These are phyloP conservation scores for Drosophila picticornis DNA, from an alignment of 2,888 invertebrate genomes.

Conservation along the genomic window DNA sequence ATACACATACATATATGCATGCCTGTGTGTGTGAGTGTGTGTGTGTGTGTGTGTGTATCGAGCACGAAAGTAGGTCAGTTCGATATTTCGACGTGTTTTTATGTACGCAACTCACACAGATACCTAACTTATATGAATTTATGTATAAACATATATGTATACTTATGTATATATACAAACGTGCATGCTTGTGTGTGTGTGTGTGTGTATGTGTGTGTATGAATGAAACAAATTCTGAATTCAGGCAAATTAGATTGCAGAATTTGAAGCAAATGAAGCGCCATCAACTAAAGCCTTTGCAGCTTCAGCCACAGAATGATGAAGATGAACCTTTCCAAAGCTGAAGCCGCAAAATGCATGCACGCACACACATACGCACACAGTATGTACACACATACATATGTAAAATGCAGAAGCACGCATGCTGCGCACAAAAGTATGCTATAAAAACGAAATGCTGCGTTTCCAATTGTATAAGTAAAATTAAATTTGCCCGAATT, in stretches of 20 bases:
- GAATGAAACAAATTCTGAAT: slow-evolving; percentile 32
- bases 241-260: slow-evolving; percentile 16
- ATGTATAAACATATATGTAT: slow-evolving; percentile 3
- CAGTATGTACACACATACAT: no score
- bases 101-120: slow-evolving; percentile 41
- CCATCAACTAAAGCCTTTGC: background rate
- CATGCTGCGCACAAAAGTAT: slow-evolving; percentile 35
- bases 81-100: slow-evolving; percentile 71
- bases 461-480: background rate
- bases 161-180: background rate
- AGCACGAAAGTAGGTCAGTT: slow-evolving; percentile 77
- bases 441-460: slow-evolving; percentile 22
- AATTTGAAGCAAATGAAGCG: slow-evolving; percentile 5
- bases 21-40: slow-evolving; percentile 5
- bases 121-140: slow-evolving; percentile 29
- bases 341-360: background rate
- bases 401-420: background rate
- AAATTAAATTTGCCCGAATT: background rate
- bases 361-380: background rate
- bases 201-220: background rate
- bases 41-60: slow-evolving; percentile 40
- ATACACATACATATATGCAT: slow-evolving; percentile 22
- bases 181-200: background rate
- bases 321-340: background rate
- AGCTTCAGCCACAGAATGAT: background rate